phyloP scores from a whole-genome alignment of 2,888 invertebrate species.

The Yponomeuta sedellus region DNA sequence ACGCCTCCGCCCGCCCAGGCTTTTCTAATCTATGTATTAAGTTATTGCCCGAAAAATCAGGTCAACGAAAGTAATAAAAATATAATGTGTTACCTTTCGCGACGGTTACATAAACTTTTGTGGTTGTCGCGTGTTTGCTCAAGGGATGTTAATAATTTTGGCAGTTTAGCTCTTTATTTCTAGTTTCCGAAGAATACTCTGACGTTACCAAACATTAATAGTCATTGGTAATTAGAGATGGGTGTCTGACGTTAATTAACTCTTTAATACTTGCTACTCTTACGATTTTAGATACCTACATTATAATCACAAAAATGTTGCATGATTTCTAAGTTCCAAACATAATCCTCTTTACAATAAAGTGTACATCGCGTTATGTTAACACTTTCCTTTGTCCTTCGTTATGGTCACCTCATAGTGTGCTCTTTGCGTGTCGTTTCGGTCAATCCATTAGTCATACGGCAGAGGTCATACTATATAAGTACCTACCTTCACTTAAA shows the following conservation, averaged over 20 bases:
- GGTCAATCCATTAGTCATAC: constrained; percentile 17
- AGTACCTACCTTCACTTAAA: constrained; percentile 15
- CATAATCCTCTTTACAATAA: too few relatives aligned
- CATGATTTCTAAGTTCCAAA: background rate
- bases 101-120: constrained; percentile 25
- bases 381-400: constrained; percentile 13
- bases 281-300: background rate
- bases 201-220: too few relatives aligned
- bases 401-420: background rate
- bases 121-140: background rate
- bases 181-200: too few relatives aligned
- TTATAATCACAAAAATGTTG: background rate
- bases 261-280: background rate
- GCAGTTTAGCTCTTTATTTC: background rate
- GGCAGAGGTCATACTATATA: too few relatives aligned
- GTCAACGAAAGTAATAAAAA: constrained; percentile 43
- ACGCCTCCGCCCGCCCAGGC: constrained; percentile 31
- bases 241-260: too few relatives aligned
- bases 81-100: constrained; percentile 3
- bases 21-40: constrained; percentile 47
- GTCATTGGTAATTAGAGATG: too few relatives aligned
- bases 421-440: background rate
- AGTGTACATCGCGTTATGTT: too few relatives aligned
- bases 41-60: constrained; percentile 50
- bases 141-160: background rate